Evolutionary conservation across 2,113 vertebrate species (phyloP).

Genomic region (human): GRCh38 chr5:125540501-125541000

Average conservation of each 20-base stretch:
- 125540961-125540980: too few relatives aligned
- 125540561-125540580: background rate
- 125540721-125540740: background rate
- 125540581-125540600: background rate
- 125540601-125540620: background rate
- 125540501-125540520: background rate
- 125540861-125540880: background rate
- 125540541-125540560: background rate
- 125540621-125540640: background rate
- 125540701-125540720: background rate
- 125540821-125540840: background rate
- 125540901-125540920: background rate
- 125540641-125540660: background rate
- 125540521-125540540: background rate
- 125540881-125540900: background rate
- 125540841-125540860: background rate
- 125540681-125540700: background rate
- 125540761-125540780: background rate
- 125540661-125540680: background rate
- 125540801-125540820: background rate
- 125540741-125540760: background rate
- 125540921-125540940: background rate
- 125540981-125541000: too few relatives aligned
- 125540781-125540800: background rate
- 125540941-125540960: background rate